phyloP scores from a whole-genome alignment of 2,797 vertebrate species.

The Morelia viridis region DNA sequence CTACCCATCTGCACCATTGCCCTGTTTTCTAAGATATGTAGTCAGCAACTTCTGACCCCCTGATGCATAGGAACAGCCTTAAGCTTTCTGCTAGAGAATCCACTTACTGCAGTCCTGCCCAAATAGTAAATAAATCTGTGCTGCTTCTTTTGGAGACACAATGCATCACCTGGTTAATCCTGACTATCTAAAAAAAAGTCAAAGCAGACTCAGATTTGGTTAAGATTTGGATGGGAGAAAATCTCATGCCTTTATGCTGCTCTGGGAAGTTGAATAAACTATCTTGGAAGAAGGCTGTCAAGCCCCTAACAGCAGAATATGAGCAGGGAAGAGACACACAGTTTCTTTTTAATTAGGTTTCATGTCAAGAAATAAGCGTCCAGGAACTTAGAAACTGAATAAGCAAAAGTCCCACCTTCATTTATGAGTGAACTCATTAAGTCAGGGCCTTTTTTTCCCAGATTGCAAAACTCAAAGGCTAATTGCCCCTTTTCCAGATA shows the following conservation, averaged over 20 bases:
- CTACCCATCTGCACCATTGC: neutral
- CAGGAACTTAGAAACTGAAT: neutral
- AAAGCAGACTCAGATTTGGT: neutral
- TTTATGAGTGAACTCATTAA: neutral
- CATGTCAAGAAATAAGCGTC: neutral
- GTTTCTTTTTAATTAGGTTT: neutral
- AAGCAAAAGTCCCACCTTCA: neutral
- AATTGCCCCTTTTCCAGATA: neutral
- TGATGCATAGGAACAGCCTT: slow-evolving; percentile 37
- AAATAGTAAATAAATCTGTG: slow-evolving; percentile 58
- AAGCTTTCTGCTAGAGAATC: slow-evolving; percentile 52
- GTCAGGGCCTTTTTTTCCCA: neutral
- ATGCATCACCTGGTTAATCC: neutral
- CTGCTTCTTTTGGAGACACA: neutral
- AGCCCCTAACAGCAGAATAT: neutral
- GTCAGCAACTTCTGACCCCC: neutral
- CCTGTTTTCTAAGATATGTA: no score
- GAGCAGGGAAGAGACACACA: neutral
- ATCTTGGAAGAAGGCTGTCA: neutral
- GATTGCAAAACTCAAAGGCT: neutral
- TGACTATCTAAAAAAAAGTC: neutral
- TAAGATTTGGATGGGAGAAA: neutral
- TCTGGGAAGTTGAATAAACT: neutral
- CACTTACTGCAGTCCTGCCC: slow-evolving; percentile 58
- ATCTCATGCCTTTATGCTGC: neutral